Evolutionary conservation across 2,113 vertebrate genomes (phyloP).

Genomic region (Chionomys nivalis): DNA sequence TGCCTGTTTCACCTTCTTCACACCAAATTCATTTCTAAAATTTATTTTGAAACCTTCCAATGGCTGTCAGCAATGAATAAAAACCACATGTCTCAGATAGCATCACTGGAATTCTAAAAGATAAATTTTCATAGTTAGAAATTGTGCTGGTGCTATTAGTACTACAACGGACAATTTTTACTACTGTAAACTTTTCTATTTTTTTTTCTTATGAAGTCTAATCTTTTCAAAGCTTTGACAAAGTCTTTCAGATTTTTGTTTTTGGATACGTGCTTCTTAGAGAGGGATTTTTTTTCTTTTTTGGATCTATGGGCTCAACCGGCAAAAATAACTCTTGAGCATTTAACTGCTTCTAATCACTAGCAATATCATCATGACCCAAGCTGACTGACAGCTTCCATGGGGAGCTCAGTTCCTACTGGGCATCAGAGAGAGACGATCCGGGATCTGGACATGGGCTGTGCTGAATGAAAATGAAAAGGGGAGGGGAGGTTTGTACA

Average conservation of each 20-base stretch:
- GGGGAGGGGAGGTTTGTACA: neutral
- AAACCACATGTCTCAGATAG: neutral
- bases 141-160: neutral
- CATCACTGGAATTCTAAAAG: neutral
- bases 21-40: neutral
- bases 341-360: neutral
- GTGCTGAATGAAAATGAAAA: neutral
- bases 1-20: neutral
- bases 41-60: neutral
- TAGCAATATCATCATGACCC: neutral
- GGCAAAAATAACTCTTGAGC: neutral
- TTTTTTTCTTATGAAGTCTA: neutral
- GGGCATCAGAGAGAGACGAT: neutral
- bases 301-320: neutral
- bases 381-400: neutral
- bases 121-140: neutral
- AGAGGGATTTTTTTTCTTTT: neutral
- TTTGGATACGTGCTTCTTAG: neutral
- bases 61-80: neutral
- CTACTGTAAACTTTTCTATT: neutral
- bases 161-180: neutral
- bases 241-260: neutral
- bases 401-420: too few species aligned
- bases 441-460: rapidly evolving
- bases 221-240: neutral